Base-by-base conservation (phyloP, 2,113 vertebrate species). In the Chaetura pelagica region DNA sequence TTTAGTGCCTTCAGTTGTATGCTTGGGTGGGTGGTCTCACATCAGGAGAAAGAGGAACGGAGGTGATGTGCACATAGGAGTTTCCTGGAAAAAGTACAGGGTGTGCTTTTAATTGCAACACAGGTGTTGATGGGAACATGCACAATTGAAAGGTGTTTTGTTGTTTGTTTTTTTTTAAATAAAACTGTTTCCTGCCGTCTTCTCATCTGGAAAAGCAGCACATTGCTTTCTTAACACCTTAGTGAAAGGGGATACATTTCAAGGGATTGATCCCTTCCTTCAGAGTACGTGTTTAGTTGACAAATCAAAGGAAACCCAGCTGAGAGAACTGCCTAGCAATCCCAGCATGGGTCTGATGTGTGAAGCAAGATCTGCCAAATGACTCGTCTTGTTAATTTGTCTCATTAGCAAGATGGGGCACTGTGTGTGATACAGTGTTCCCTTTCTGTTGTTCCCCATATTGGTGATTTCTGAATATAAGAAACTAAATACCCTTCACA, bases 51-150 rank as follows among this genome's bases (percentile, higher is more conserved):
- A 17, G 68, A 34, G 13, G 30, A 18, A 72, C 5, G 9, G 12
- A 49, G 38, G 1, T 35, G 72, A 38, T 38, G 38, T 9, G 10
- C 30, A 4, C 21, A 0, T 12, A 0, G 0, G 34, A 23, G 44
- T 32, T 63, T 27, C 42, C 71, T 88, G 83, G 69, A 16, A 51
- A 69, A 77, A 49, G 48, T 46, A 1, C 26, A 21, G n/a, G 75
- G 48, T 48, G 4, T 22, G n/a, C 32, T 68, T n/a, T 48, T 52
- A 46, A 4, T 72, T 4, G 14, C 51, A 34, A 26, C n/a, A 6
- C 38, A 13, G 77, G 27, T 59, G 46, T 29, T 51, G 80, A 27
- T 32, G 34, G 71, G 26, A 54, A 35, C 44, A 3, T 7, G 49
- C 62, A 52, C 64, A 10, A 52, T 5, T 46, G 49, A 55, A 91